Percentiles rank a stretch among this genome's conserved stretches.
phyloP scores from a whole-genome alignment of 2,888 invertebrate species.

The Drosophila emarginata region DNA sequence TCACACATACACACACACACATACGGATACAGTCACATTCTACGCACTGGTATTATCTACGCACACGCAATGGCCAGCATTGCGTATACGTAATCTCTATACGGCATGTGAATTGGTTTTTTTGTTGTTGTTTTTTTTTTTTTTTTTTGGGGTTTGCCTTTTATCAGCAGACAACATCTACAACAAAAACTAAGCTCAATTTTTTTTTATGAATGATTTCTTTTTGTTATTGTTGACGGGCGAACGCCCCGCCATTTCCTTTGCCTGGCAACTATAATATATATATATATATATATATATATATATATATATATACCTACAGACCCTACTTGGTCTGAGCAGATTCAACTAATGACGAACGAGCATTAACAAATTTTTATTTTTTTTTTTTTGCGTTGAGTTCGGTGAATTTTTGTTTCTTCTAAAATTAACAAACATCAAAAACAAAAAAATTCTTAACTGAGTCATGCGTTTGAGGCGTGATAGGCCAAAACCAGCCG shows the following conservation, averaged over 20 bases:
- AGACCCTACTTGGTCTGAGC: conserved; percentile 29
- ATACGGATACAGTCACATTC: background rate
- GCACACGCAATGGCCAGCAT: conserved; percentile 20
- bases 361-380: conserved; percentile 8
- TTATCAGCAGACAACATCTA: conserved; percentile 36
- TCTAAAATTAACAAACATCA: background rate
- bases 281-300: conserved; percentile 15
- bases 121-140: too few relatives aligned
- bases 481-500: conserved; percentile 53
- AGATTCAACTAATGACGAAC: conserved; percentile 43
- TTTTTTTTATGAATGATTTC: conserved; percentile 38
- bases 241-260: background rate
- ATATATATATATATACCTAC: conserved; percentile 27
- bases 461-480: conserved; percentile 63
- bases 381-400: background rate
- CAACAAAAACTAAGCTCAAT: conserved; percentile 26
- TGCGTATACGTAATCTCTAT: conserved; percentile 41
- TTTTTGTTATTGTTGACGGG: conserved; percentile 13
- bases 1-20: conserved; percentile 27
- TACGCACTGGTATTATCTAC: conserved; percentile 11
- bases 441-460: conserved; percentile 18
- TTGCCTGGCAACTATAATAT: conserved; percentile 23
- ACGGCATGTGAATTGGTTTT: conserved; percentile 25
- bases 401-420: conserved; percentile 10
- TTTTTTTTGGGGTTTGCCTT: conserved; percentile 19